Conservation (phyloP, 2,888 invertebrate species). For the Cremastinae sp. region DNA sequence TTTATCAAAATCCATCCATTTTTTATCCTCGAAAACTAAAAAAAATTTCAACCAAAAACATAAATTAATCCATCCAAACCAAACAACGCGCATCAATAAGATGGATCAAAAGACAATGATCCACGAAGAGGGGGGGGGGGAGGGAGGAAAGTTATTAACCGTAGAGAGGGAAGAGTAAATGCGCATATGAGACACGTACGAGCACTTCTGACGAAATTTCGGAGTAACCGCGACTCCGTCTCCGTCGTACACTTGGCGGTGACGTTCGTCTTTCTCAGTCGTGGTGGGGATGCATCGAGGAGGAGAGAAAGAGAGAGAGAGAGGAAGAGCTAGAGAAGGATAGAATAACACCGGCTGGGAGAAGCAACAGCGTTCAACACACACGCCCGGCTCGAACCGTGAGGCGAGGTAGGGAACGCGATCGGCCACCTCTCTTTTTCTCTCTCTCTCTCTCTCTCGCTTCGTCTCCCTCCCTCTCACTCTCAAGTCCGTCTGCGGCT, state of each 20-base stretch:
- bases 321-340: constrained; percentile 47
- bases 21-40: too few relatives aligned
- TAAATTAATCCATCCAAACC: too few relatives aligned
- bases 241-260: constrained; percentile 9
- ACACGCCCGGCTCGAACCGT: constrained; percentile 54
- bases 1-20: too few relatives aligned
- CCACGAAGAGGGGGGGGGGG: too few relatives aligned
- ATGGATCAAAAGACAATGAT: too few relatives aligned
- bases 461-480: constrained; percentile 49
- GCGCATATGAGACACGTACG: constrained; percentile 53
- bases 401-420: constrained; percentile 56
- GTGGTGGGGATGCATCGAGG: constrained; percentile 23
- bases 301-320: constrained; percentile 36
- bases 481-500: constrained; percentile 50
- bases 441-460: constrained; percentile 44
- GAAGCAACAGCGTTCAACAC: constrained; percentile 19
- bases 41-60: too few relatives aligned
- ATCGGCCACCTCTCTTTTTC: constrained; percentile 31
- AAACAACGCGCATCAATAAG: too few relatives aligned
- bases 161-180: constrained; percentile 57
- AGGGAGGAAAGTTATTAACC: constrained; percentile 3
- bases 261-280: neutral
- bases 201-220: constrained; percentile 37
- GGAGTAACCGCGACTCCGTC: constrained; percentile 33
- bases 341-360: constrained; percentile 16